These are phyloP conservation scores for Acropora tenuis DNA, from an alignment of 64 coral and sea anemone genomes.

Conservation along the genomic window DNA sequence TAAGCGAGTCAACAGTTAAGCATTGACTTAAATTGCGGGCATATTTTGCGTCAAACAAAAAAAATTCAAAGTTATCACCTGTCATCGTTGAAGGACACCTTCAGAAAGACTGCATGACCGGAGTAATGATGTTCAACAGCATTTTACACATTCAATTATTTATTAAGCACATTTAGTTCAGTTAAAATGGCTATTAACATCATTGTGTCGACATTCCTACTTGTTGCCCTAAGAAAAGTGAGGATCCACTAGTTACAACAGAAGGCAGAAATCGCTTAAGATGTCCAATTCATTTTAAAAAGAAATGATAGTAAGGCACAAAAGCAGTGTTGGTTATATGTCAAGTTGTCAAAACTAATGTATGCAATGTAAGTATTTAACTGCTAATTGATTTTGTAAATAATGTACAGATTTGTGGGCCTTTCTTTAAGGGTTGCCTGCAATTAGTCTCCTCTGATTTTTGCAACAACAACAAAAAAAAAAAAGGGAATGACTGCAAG, in stretches of 20 bases:
- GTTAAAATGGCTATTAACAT: slow-evolving; percentile 20
- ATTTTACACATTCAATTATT: background rate
- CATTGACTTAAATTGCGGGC: no score
- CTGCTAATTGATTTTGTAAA: background rate
- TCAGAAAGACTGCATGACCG: no score
- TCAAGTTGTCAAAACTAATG: background rate
- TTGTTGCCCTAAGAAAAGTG: background rate
- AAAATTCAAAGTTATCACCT: no score
- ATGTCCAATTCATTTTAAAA: no score
- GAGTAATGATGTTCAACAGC: no score
- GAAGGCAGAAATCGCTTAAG: no score
- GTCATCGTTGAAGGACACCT: no score
- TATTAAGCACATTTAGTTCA: background rate
- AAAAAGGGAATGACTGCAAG: no score
- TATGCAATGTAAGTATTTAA: background rate
- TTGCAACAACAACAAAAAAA: background rate
- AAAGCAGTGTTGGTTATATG: background rate
- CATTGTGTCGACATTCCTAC: background rate
- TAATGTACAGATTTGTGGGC: slow-evolving; percentile 15
- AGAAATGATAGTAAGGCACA: no score
- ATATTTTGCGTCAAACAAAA: no score
- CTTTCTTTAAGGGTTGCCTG: background rate
- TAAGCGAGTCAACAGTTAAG: no score
- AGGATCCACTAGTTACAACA: background rate
- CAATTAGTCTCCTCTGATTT: background rate